These are phyloP conservation scores for Poicephalus meyeri DNA, from an alignment of 2,113 vertebrate species.

Conservation along the genomic window DNA sequence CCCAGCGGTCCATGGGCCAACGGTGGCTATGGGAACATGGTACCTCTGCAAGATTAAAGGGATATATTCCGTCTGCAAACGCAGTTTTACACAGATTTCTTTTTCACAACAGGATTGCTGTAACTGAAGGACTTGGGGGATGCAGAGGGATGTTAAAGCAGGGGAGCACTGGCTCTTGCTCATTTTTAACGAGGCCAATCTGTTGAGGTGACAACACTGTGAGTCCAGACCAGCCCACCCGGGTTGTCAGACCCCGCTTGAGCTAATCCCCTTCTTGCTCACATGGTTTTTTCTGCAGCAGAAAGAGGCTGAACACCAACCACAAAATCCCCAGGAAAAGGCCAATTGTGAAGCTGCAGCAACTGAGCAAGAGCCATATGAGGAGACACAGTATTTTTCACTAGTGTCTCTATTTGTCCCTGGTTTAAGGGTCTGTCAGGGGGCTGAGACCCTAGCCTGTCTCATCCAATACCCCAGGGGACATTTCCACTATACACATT, in stretches of 20 bases:
- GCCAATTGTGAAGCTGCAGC: not conserved
- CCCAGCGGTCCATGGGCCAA: not conserved
- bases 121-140: not conserved
- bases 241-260: not conserved
- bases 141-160: not conserved
- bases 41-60: not conserved
- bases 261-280: not conserved
- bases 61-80: not conserved
- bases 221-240: not conserved
- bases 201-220: not conserved
- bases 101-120: not conserved
- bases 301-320: not conserved
- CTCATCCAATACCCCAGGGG: not conserved
- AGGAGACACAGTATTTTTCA: rapidly evolving
- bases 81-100: not conserved
- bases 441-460: not conserved
- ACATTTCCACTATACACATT: not conserved
- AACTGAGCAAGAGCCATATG: rapidly evolving
- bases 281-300: not conserved
- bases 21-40: not conserved
- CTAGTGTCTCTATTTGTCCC: not conserved
- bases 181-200: not conserved
- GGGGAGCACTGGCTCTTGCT: not conserved
- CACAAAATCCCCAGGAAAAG: not conserved
- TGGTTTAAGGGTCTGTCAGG: not conserved